Percentiles rank a stretch among this genome's conserved stretches.
phyloP scores from a whole-genome alignment of 1,140 invertebrate species.

The Pogonomyrmex californicus region DNA sequence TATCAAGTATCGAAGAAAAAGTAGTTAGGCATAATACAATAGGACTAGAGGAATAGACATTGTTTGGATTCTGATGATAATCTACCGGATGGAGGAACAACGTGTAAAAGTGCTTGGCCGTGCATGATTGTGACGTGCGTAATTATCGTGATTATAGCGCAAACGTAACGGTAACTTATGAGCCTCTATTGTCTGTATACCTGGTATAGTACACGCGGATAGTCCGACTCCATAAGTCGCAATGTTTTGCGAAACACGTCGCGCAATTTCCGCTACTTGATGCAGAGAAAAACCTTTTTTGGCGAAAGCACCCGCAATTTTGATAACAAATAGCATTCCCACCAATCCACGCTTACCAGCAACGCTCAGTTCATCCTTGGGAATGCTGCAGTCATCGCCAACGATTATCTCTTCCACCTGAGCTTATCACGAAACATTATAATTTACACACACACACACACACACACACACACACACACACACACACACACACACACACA shows the following conservation, averaged over 20 bases:
- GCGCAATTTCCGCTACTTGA: constrained; percentile 85
- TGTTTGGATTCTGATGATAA: background rate
- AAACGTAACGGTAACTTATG: constrained; percentile 2
- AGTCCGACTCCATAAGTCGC: constrained; percentile 93
- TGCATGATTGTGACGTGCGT: background rate
- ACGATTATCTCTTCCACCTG: constrained; percentile 90
- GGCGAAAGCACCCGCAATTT: constrained; percentile 93
- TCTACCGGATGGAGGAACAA: background rate
- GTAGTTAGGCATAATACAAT: background rate
- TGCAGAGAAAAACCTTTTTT: constrained; percentile 88
- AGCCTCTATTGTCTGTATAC: constrained; percentile 77
- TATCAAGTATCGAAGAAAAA: background rate
- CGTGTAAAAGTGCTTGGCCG: background rate
- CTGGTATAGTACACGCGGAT: constrained; percentile 91
- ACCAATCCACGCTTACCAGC: constrained; percentile 92
- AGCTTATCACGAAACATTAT: background rate
- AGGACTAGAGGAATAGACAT: background rate
- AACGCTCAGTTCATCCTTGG: constrained; percentile 88
- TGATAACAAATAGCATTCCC: constrained; percentile 91
- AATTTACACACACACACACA: too few species aligned
- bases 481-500: too few species aligned
- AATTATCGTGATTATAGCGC: background rate
- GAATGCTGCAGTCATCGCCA: constrained; percentile 91
- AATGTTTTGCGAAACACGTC: constrained; percentile 86
- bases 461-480: too few species aligned